Conservation (phyloP, 2,113 vertebrate species). For the Clarias macrocephalus region DNA sequence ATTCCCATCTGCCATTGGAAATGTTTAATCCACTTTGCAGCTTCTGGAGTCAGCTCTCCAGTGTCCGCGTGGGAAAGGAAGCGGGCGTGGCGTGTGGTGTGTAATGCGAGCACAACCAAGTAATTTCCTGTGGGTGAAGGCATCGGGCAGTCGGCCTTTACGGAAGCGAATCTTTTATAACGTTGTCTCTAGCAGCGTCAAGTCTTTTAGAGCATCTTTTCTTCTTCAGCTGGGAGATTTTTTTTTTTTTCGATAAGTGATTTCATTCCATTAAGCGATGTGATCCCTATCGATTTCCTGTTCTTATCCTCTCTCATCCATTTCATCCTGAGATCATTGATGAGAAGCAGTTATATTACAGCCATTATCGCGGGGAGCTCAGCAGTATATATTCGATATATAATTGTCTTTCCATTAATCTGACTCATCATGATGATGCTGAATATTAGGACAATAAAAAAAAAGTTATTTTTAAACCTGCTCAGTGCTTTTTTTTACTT, state of each 20-base stretch:
- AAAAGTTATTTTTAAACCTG: neutral
- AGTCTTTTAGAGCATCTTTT: slow-evolving; percentile 21
- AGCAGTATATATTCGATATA: neutral
- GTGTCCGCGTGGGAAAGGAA: slow-evolving; percentile 16
- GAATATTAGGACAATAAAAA: neutral
- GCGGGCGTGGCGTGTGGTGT: slow-evolving; percentile 43
- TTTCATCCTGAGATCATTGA: slow-evolving; percentile 28
- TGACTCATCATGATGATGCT: neutral
- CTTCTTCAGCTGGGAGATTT: slow-evolving; percentile 1
- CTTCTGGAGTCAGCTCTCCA: neutral
- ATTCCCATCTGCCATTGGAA: neutral
- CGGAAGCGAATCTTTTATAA: slow-evolving; percentile 60
- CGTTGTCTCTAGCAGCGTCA: slow-evolving; percentile 30
- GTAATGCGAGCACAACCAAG: slow-evolving; percentile 56
- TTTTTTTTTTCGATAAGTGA: slow-evolving; percentile 28
- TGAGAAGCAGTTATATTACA: slow-evolving; percentile 12
- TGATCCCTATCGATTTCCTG: slow-evolving; percentile 34
- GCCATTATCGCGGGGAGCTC: neutral
- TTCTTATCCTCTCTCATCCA: slow-evolving; percentile 12
- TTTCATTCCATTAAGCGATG: slow-evolving; percentile 32
- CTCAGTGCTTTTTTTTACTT: neutral
- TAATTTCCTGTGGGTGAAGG: slow-evolving; percentile 68
- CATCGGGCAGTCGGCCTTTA: slow-evolving; percentile 66
- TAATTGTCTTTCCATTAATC: slow-evolving; percentile 1
- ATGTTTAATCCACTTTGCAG: neutral